These are phyloP conservation scores for Hesperia comma DNA, from an alignment of 2,888 invertebrate species.

Conservation along the genomic window DNA sequence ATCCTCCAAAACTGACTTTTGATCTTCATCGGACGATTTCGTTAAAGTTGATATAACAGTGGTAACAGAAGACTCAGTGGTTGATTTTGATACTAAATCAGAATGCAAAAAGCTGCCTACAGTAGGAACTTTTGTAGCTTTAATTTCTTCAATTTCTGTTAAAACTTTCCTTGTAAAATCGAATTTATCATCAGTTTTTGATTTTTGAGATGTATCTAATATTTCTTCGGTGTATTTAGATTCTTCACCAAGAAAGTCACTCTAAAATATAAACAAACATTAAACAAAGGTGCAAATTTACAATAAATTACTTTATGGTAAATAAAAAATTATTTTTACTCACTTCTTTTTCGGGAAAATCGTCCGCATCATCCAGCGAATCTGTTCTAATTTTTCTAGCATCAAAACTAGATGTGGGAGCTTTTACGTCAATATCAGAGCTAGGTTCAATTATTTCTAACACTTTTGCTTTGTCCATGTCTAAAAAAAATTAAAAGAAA, in stretches of 20 bases:
- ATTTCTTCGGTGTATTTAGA: slow-evolving; percentile 58
- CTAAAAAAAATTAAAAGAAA: slow-evolving; percentile 53
- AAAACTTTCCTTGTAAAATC: slow-evolving; percentile 51
- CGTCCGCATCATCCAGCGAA: slow-evolving; percentile 80
- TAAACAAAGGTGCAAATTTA: slow-evolving; percentile 5
- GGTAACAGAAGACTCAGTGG: slow-evolving; percentile 78
- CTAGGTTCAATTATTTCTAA: slow-evolving; percentile 80
- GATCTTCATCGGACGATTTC: slow-evolving; percentile 78
- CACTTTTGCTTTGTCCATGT: slow-evolving; percentile 82
- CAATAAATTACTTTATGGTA: background rate
- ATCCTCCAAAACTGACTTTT: slow-evolving; percentile 75
- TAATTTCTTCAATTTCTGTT: slow-evolving; percentile 52
- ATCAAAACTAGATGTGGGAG: slow-evolving; percentile 72
- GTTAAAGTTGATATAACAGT: slow-evolving; percentile 76
- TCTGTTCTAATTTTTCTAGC: slow-evolving; percentile 76
- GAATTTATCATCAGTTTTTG: slow-evolving; percentile 46
- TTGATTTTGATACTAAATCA: slow-evolving; percentile 75
- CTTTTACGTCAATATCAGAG: slow-evolving; percentile 72
- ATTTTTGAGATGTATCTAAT: slow-evolving; percentile 45
- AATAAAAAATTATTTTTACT: background rate
- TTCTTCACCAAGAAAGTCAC: slow-evolving; percentile 71
- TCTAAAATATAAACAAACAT: slow-evolving; percentile 50
- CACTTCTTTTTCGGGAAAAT: slow-evolving; percentile 82
- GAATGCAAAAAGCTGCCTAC: slow-evolving; percentile 63
- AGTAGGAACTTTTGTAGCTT: slow-evolving; percentile 62